Evolutionary conservation across 2,113 vertebrate genomes (phyloP).

Genomic region (Passer montanus): DNA sequence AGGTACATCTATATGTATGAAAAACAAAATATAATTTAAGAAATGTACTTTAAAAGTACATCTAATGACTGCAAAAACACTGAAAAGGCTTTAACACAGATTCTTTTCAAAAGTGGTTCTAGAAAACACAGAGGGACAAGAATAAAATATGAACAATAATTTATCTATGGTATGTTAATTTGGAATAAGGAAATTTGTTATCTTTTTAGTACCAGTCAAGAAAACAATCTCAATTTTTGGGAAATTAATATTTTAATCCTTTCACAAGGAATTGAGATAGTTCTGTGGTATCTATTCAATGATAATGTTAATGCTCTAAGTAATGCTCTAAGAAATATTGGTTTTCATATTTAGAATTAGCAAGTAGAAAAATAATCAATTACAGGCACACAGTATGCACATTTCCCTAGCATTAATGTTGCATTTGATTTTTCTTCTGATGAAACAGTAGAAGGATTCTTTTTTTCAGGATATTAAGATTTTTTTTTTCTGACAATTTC

Average conservation of each 20-base stretch:
- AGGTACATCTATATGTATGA: not conserved
- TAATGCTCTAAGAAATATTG: not conserved
- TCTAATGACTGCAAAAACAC: not conserved
- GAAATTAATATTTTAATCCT: not conserved
- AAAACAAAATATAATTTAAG: constrained; percentile 33
- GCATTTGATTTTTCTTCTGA: not conserved
- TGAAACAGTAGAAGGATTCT: not conserved
- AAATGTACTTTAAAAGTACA: constrained; percentile 21
- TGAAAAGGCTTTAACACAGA: not conserved
- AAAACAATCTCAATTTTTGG: not conserved
- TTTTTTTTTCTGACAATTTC: not conserved
- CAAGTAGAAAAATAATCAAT: not conserved
- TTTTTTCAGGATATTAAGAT: not conserved
- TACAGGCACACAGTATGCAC: not conserved
- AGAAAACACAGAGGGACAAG: not conserved
- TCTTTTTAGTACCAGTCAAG: not conserved
- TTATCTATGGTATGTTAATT: not conserved
- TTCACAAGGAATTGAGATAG: not conserved
- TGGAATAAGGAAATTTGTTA: not conserved
- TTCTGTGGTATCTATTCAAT: not conserved
- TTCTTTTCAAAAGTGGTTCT: not conserved
- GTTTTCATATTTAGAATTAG: not conserved
- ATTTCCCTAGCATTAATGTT: not conserved
- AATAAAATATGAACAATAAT: not conserved
- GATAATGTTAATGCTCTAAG: not conserved